Evolutionary conservation across 1,140 invertebrate species (phyloP).

Genomic region (Leptopilina clavipes): DNA sequence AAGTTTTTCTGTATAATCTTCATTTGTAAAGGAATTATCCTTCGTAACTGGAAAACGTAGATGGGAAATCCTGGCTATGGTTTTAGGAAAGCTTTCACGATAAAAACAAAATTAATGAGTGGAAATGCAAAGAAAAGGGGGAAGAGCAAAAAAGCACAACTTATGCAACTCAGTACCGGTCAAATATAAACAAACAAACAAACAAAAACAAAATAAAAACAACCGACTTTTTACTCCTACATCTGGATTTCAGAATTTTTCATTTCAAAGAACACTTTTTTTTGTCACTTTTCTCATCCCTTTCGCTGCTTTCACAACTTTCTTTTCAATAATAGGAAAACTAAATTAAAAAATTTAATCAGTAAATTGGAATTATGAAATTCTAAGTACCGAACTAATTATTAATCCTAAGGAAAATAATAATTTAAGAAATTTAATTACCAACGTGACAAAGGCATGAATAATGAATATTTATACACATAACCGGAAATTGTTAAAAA

Average conservation of each 20-base stretch:
- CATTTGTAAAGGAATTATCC: not conserved
- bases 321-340: no score
- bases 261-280: no score
- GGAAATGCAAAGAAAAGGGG: not conserved
- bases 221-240: not conserved
- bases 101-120: slow-evolving; percentile 15
- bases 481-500: no score
- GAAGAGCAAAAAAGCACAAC: not conserved
- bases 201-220: not conserved
- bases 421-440: no score
- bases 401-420: no score
- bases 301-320: no score
- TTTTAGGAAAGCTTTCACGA: not conserved
- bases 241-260: no score
- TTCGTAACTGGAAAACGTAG: not conserved
- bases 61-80: not conserved
- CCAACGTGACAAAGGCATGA: no score
- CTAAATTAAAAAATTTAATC: no score
- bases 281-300: no score
- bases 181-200: not conserved
- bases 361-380: no score
- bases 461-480: not conserved
- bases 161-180: not conserved
- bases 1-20: not conserved
- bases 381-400: no score